phyloP scores from a whole-genome alignment of 2,113 vertebrate species.

The Mormoops blainvillei region DNA sequence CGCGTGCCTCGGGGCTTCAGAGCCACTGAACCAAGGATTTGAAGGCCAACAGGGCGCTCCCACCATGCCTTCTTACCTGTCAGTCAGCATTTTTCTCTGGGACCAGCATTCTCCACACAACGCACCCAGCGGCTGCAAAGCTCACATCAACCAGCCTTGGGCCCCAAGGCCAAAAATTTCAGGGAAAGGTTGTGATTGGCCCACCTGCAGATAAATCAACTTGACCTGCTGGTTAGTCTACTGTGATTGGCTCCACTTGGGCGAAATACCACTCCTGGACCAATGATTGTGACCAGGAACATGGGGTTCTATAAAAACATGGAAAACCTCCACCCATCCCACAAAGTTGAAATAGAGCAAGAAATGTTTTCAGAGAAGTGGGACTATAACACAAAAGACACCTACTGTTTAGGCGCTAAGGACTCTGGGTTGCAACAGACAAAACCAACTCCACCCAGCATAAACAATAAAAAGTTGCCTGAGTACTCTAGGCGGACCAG shows the following conservation, averaged over 20 bases:
- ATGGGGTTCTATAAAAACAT: neutral
- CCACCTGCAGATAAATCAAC: neutral
- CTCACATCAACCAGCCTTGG: too few relatives aligned
- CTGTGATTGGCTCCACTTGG: neutral
- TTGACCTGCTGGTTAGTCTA: neutral
- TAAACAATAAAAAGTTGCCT: neutral
- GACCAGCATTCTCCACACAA: neutral
- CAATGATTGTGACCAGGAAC: neutral
- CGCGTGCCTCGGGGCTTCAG: neutral
- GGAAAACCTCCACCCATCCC: neutral
- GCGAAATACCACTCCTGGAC: neutral
- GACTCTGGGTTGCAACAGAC: neutral
- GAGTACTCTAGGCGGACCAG: neutral
- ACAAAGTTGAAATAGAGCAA: neutral
- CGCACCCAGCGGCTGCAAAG: neutral
- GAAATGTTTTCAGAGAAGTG: neutral
- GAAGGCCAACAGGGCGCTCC: neutral
- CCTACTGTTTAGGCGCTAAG: neutral
- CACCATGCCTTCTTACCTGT: neutral
- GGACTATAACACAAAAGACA: neutral
- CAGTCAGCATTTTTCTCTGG: neutral
- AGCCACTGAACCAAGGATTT: neutral
- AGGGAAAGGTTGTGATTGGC: neutral
- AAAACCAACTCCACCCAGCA: neutral
- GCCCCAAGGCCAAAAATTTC: neutral